A percentile compares a stretch with the other conserved stretches of the same genome.
Conservation (phyloP, 2,113 vertebrate species). For the Neolamprologus devosi region DNA sequence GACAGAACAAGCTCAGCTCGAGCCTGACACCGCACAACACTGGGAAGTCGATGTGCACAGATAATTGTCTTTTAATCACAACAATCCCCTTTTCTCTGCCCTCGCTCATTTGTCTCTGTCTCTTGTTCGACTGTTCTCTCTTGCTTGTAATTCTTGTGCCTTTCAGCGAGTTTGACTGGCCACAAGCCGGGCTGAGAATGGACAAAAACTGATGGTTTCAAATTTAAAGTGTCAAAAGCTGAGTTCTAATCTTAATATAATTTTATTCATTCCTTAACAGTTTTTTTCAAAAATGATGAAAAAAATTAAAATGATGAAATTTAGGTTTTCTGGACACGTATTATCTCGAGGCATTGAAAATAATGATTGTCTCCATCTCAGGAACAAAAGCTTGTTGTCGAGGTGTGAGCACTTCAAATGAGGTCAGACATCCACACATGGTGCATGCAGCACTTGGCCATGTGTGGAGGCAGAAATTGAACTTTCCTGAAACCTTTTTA, state of each 20-base stretch:
- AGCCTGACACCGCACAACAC: constrained; percentile 75
- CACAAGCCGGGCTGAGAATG: neutral
- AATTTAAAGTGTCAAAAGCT: neutral
- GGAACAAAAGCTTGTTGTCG: neutral
- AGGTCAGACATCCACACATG: neutral
- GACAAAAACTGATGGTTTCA: neutral
- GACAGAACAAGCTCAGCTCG: constrained; percentile 62
- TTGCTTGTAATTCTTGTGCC: constrained; percentile 2
- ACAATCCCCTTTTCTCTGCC: constrained; percentile 62
- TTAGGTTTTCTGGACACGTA: neutral
- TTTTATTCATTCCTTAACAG: neutral
- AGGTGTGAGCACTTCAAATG: neutral
- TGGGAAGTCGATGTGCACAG: constrained; percentile 72
- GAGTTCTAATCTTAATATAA: neutral
- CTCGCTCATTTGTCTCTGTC: constrained; percentile 42
- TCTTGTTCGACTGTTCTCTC: constrained; percentile 26
- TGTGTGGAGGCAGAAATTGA: neutral
- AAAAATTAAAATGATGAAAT: neutral
- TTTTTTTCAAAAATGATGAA: neutral
- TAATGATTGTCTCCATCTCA: neutral
- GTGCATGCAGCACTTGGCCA: neutral
- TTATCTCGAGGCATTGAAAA: neutral
- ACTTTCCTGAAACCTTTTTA: neutral
- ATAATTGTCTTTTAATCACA: constrained; percentile 73
- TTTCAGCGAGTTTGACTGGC: constrained; percentile 12